phyloP scores from a whole-genome alignment of 2,797 vertebrate genomes.

The Micrastur ruficollis region DNA sequence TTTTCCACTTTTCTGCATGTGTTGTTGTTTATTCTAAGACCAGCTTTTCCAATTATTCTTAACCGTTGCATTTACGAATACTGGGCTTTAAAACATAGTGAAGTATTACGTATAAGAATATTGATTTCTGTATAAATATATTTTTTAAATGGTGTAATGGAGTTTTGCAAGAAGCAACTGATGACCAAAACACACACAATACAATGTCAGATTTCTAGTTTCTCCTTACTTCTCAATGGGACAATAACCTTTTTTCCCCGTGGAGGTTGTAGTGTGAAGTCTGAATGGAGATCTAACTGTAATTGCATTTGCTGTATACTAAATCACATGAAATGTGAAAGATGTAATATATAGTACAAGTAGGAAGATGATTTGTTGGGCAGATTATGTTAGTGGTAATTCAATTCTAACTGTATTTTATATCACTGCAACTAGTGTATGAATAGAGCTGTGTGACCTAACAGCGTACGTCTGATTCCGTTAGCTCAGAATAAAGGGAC shows the following conservation, averaged over 20 bases:
- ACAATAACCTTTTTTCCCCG: not conserved
- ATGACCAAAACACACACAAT: not conserved
- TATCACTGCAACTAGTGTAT: not conserved
- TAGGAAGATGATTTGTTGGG: not conserved
- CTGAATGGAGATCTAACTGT: not conserved
- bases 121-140: not conserved
- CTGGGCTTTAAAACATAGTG: not conserved
- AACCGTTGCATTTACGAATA: not conserved
- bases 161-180: not conserved
- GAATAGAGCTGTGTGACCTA: not conserved
- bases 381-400: not conserved
- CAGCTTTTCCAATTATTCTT: not conserved
- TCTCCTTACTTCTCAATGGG: not conserved
- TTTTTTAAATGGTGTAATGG: not conserved
- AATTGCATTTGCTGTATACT: not conserved
- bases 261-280: not conserved
- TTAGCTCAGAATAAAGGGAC: not conserved
- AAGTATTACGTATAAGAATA: not conserved
- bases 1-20: not conserved
- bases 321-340: not conserved
- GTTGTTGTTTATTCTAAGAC: not conserved
- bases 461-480: accelerated
- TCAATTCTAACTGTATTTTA: not conserved
- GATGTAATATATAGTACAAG: not conserved
- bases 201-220: not conserved